These are phyloP conservation scores for Silurus asotus DNA, from an alignment of 2,113 vertebrate species.

Conservation along the genomic window DNA sequence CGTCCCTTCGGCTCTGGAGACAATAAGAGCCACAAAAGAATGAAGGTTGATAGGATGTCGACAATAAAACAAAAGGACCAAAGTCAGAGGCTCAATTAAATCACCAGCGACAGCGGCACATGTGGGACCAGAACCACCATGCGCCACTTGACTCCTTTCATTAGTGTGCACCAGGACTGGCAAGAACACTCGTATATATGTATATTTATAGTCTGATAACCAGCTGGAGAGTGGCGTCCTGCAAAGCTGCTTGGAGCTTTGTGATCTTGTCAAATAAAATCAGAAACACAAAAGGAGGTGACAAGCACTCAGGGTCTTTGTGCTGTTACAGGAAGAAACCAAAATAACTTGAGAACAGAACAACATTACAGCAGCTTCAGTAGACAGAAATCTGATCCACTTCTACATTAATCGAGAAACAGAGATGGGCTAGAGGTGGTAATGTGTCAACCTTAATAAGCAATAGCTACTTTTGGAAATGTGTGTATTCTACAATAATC, in stretches of 20 bases:
- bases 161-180: constrained; percentile 70
- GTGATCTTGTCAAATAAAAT: constrained; percentile 59
- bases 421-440: constrained; percentile 18
- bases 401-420: not conserved
- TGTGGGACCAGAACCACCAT: constrained; percentile 69
- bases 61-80: constrained; percentile 63
- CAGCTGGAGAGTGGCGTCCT: constrained; percentile 70
- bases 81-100: constrained; percentile 71
- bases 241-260: constrained; percentile 59
- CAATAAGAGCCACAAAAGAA: constrained; percentile 63
- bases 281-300: constrained; percentile 54
- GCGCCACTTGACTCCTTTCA: constrained; percentile 73
- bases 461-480: constrained; percentile 32
- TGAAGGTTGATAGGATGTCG: constrained; percentile 16
- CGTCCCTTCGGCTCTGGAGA: constrained; percentile 54
- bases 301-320: constrained; percentile 50
- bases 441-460: constrained; percentile 24
- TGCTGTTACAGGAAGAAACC: constrained; percentile 42
- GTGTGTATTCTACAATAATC: constrained; percentile 34
- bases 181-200: constrained; percentile 67
- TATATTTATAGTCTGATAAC: constrained; percentile 77
- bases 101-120: constrained; percentile 68
- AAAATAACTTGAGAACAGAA: constrained; percentile 44
- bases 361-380: constrained; percentile 20
- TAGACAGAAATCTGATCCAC: constrained; percentile 31